These are phyloP conservation scores for Muscidifurax raptorellus DNA, from an alignment of 1,140 invertebrate genomes.

Conservation along the genomic window DNA sequence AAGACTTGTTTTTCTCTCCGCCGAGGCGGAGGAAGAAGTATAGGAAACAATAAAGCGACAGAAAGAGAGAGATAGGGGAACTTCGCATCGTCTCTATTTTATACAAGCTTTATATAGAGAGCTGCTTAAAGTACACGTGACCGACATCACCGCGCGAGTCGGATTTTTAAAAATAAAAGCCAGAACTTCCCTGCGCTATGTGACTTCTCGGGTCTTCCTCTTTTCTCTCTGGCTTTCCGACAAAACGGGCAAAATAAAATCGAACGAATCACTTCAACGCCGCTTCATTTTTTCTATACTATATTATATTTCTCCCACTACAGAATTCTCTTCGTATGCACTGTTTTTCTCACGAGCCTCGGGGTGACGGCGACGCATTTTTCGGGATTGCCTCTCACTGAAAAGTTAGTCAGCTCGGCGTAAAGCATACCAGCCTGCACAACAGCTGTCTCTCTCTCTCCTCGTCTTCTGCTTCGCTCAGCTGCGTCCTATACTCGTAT, in stretches of 20 bases:
- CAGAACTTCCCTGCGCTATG: background rate
- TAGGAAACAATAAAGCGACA: too few species aligned
- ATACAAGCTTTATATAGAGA: background rate
- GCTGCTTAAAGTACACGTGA: background rate
- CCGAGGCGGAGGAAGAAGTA: too few species aligned
- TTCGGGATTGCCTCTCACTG: background rate
- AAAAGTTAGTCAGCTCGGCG: background rate
- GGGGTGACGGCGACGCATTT: background rate
- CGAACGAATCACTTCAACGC: conserved; percentile 16
- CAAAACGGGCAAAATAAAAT: conserved; percentile 24
- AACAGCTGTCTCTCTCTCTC: conserved; percentile 5
- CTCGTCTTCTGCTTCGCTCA: conserved; percentile 54
- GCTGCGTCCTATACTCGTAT: conserved; percentile 32
- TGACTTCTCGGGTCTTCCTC: conserved; percentile 10
- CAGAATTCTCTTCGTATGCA: background rate
- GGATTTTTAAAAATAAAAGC: background rate
- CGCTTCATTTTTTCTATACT: background rate
- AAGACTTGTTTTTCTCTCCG: too few species aligned
- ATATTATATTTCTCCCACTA: background rate
- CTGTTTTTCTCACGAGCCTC: conserved; percentile 38
- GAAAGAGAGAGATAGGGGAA: too few species aligned
- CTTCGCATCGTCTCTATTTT: background rate
- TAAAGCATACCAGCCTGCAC: background rate
- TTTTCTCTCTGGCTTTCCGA: background rate
- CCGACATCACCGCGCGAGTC: background rate